A percentile compares a stretch with the other conserved stretches of the same genome.
phyloP scores from a whole-genome alignment of 2,888 invertebrate species.

The Pharmacophagus antenor region DNA sequence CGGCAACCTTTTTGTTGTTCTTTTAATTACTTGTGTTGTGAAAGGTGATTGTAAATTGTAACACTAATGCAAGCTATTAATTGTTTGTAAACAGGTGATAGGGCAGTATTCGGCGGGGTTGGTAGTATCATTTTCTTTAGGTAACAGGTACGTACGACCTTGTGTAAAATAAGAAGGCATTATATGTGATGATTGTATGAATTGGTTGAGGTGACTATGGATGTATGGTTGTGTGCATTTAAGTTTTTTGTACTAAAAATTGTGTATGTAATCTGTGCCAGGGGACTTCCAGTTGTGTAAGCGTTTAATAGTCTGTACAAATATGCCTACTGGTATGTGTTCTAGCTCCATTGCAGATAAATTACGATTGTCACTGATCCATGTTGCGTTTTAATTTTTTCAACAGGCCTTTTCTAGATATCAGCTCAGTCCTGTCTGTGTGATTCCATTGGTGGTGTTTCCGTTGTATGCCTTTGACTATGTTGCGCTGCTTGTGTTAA shows the following conservation, averaged over 20 bases:
- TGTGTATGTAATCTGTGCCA: background rate
- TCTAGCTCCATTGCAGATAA: background rate
- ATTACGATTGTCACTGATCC: background rate
- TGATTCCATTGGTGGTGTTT: background rate
- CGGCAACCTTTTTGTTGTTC: background rate
- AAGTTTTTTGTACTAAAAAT: background rate
- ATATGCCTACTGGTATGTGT: background rate
- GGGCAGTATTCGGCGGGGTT: no score
- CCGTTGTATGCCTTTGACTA: background rate
- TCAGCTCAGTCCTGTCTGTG: background rate
- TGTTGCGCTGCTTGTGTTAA: background rate
- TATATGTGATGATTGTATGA: background rate
- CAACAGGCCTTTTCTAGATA: background rate
- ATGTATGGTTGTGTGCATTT: background rate
- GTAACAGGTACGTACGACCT: background rate
- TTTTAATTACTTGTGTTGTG: background rate
- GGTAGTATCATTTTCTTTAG: background rate
- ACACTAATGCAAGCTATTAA: no score
- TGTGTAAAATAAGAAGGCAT: background rate
- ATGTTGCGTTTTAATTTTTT: background rate
- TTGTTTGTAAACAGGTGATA: no score
- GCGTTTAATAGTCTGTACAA: background rate
- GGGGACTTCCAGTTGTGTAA: background rate
- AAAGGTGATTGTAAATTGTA: no score
- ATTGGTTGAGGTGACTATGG: background rate